Percentiles rank a stretch among this genome's conserved stretches.
phyloP scores from a whole-genome alignment of 2,797 vertebrate species.

The Sciurus vulgaris region DNA sequence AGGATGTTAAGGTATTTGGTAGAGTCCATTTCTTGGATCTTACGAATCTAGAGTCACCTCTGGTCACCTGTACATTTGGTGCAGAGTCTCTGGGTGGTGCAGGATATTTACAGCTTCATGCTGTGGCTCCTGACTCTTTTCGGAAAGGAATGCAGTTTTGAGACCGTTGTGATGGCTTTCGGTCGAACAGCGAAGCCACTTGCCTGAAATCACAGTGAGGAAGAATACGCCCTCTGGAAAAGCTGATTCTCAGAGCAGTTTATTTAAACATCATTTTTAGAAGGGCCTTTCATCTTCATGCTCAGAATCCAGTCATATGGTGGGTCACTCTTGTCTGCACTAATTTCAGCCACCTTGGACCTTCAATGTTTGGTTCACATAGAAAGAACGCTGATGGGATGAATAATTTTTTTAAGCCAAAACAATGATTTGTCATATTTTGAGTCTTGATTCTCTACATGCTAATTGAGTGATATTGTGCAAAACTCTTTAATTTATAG shows the following conservation, averaged over 20 bases:
- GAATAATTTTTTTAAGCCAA: neutral
- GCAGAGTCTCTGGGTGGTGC: neutral
- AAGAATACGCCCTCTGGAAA: neutral
- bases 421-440: neutral
- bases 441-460: neutral
- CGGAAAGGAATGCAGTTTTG: neutral
- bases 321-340: neutral
- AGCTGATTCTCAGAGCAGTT: neutral
- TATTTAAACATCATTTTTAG: neutral
- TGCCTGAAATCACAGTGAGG: neutral
- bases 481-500: neutral
- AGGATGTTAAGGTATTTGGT: neutral
- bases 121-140: neutral
- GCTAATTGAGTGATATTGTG: neutral
- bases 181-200: neutral
- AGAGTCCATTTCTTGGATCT: neutral
- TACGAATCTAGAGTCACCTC: neutral
- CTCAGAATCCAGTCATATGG: neutral
- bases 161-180: neutral
- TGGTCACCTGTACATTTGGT: neutral
- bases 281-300: neutral
- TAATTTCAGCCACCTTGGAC: constrained; percentile 25
- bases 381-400: neutral
- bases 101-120: neutral
- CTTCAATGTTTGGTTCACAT: neutral